Base-by-base conservation (phyloP, 2,888 invertebrate genomes). In the Oscheius myriophilus region DNA sequence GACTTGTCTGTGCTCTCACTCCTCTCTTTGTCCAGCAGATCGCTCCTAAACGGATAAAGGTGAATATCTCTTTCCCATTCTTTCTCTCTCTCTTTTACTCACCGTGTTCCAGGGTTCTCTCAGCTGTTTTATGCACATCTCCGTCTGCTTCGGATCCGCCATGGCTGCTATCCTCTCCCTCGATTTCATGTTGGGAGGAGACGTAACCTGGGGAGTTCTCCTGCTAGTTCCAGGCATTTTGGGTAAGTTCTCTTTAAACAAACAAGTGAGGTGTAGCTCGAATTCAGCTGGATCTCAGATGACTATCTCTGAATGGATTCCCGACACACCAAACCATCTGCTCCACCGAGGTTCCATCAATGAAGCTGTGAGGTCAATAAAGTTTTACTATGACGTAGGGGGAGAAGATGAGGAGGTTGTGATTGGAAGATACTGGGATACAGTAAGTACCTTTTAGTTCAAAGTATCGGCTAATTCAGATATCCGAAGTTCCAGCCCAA, bases 11-110 rank as follows among this genome's bases (percentile, higher is more conserved):
- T 45, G 80, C 82, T 6, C 70, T 84, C 41, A 71, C 79, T 14
- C 83, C 84, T 1, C 65, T 84, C 4, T 84, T 75, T 68, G 67
- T 84, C 0, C 81, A 82, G 53, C 82, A 84, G 67, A 67, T 84
- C 11, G 77, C 80, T 9, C 84, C 84, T 1, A 78, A 79, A 39
- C 72, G 81, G 21, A 79, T 83, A n/a, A 83, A 81, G 61, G 81
- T 81, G 33, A 42, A 61, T n/a, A 14, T 43, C 12, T 18, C 14
- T 26, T 1, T n/a, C 41, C 9, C 33, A 6, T 9, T 33, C 33
- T 33, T 9, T 33, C 33, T 33, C 33, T 33, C 33, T 33, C 33
- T 33, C 33, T 33, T 9, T 33, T 9, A 6, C 33, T 33, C 33
- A 6, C 33, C 39, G 39, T 52, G 9, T 39, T 66, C 33, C 26